These are phyloP conservation scores for Typhlichthys eigenmanni DNA, from an alignment of 2,797 vertebrate species.

Conservation along the genomic window DNA sequence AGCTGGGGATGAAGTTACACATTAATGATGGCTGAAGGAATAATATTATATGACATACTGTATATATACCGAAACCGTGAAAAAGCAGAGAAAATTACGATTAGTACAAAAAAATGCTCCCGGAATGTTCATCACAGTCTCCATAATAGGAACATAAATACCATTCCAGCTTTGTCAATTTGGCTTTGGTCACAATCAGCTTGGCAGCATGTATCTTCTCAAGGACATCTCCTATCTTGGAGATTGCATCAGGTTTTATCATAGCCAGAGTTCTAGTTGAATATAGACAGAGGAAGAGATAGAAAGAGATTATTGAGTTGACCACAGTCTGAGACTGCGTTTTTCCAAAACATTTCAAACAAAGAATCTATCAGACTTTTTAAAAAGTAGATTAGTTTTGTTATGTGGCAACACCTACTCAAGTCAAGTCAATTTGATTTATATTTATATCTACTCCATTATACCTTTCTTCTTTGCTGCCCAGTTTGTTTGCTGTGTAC, in stretches of 20 bases:
- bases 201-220: conserved; percentile 84
- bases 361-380: not conserved
- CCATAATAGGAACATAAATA: conserved; percentile 60
- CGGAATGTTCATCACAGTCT: not conserved
- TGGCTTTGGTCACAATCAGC: conserved; percentile 92
- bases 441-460: conserved; percentile 3
- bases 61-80: no score
- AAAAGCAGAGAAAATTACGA: no score
- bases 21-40: no score
- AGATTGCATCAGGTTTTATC: conserved; percentile 88
- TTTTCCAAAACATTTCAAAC: no score
- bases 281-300: not conserved
- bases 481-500: conserved; percentile 89
- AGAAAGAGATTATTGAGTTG: not conserved
- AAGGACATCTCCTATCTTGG: conserved; percentile 87
- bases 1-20: no score
- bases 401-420: conserved; percentile 12
- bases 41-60: no score
- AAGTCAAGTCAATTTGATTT: not conserved
- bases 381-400: not conserved
- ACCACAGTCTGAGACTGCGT: no score
- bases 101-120: no score
- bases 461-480: conserved; percentile 92
- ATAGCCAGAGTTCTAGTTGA: conserved; percentile 86
- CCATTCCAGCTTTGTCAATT: conserved; percentile 90